phyloP scores from a whole-genome alignment of 2,888 invertebrate species.

The Epinotia brunnichana region DNA sequence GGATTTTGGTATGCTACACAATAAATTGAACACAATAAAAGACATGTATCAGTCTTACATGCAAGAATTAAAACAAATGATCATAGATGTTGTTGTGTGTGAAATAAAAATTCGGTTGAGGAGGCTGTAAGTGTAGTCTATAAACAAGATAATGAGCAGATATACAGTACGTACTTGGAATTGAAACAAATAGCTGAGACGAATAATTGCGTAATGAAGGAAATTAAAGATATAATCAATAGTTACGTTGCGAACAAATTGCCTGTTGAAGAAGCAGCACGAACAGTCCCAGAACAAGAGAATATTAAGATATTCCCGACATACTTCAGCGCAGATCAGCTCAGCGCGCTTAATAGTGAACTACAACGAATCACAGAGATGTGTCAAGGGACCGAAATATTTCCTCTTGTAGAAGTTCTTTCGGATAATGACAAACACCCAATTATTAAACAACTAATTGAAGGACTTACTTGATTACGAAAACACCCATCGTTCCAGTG shows the following conservation, averaged over 20 bases:
- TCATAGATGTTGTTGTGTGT: background rate
- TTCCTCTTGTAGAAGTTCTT: background rate
- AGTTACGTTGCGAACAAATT: too few species aligned
- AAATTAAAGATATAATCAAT: background rate
- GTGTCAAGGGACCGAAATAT: background rate
- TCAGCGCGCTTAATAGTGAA: background rate
- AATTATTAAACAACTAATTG: background rate
- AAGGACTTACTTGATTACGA: slow-evolving; percentile 1
- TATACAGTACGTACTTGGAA: background rate
- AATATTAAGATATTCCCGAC: too few species aligned
- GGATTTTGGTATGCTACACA: background rate
- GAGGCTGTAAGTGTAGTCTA: background rate
- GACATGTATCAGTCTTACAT: slow-evolving; percentile 4
- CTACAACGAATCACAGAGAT: background rate
- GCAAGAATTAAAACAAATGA: background rate
- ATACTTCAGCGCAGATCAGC: background rate
- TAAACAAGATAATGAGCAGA: background rate
- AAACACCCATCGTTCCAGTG: background rate
- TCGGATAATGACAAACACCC: background rate
- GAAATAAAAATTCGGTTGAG: slow-evolving; percentile 4
- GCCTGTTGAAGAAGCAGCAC: background rate
- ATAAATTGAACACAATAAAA: background rate
- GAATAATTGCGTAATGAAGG: background rate
- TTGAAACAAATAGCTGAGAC: background rate
- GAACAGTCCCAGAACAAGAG: background rate